A percentile compares a stretch with the other conserved stretches of the same genome.
Evolutionary conservation across 2,888 invertebrate species (phyloP).

Genomic region (Incurvaria masculella): DNA sequence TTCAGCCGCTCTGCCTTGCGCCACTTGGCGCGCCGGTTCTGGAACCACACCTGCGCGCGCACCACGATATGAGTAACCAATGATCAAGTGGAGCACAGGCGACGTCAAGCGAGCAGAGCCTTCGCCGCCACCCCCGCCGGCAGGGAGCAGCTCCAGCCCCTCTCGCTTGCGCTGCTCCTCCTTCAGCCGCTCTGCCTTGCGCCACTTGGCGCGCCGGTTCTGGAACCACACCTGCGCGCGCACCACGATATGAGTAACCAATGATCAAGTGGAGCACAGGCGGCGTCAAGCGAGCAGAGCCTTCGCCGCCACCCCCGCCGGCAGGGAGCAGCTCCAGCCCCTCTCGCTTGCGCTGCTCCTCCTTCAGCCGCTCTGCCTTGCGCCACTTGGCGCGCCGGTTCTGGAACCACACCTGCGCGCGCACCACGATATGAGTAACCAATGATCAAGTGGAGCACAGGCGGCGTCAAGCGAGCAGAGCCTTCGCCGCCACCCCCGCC

Average conservation of each 20-base stretch:
- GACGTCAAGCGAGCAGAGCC: too few species aligned
- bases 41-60: constrained; percentile 86
- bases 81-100: too few species aligned
- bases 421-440: too few species aligned
- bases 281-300: too few species aligned
- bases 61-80: too few species aligned
- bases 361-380: constrained; percentile 87
- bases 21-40: too few species aligned
- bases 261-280: too few species aligned
- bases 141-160: constrained; percentile 63
- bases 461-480: too few species aligned
- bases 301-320: constrained; percentile 26
- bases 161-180: constrained; percentile 86
- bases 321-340: constrained; percentile 65
- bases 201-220: too few species aligned
- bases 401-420: constrained; percentile 87
- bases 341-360: constrained; percentile 83
- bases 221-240: constrained; percentile 88
- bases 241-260: too few species aligned
- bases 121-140: constrained; percentile 32
- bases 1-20: constrained; percentile 89
- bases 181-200: constrained; percentile 88
- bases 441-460: too few species aligned
- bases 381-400: too few species aligned
- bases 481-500: constrained; percentile 26